Percentiles rank a stretch among this genome's conserved stretches.
Evolutionary conservation across 1,140 invertebrate genomes (phyloP).

Genomic region (Pseudomyrmex sp.): DNA sequence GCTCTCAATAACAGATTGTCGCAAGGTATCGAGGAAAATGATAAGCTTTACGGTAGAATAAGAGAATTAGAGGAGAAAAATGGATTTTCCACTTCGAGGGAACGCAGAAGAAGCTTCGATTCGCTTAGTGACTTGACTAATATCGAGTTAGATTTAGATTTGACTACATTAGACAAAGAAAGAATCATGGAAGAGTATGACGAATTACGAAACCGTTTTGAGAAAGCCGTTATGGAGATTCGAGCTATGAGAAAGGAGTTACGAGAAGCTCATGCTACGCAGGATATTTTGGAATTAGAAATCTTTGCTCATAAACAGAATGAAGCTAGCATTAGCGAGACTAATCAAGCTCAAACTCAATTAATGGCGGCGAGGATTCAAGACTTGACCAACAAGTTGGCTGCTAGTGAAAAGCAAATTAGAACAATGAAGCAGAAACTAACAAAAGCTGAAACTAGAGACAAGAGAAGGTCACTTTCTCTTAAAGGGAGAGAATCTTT

Average conservation of each 20-base stretch:
- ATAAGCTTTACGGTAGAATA: constrained; percentile 89
- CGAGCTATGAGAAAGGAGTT: constrained; percentile 92
- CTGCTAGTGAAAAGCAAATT: constrained; percentile 93
- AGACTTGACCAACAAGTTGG: constrained; percentile 93
- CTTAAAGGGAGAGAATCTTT: constrained; percentile 93
- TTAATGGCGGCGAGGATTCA: constrained; percentile 94
- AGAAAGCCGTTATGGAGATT: constrained; percentile 93
- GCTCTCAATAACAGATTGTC: constrained; percentile 87
- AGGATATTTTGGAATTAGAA: constrained; percentile 92
- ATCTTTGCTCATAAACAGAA: constrained; percentile 91
- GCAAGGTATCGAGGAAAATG: constrained; percentile 91
- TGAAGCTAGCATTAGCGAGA: constrained; percentile 88
- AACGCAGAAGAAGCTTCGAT: constrained; percentile 89
- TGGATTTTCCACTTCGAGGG: constrained; percentile 84
- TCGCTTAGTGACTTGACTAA: constrained; percentile 93
- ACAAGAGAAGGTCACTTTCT: constrained; percentile 92
- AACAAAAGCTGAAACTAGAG: constrained; percentile 91
- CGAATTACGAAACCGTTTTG: constrained; percentile 90
- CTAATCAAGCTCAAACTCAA: constrained; percentile 90
- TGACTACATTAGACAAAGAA: constrained; percentile 91
- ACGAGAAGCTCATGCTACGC: constrained; percentile 91
- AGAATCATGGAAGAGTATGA: constrained; percentile 91
- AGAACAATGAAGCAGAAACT: constrained; percentile 92
- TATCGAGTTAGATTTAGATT: constrained; percentile 90
- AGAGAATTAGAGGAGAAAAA: constrained; percentile 89